Percentiles rank a stretch among this genome's conserved stretches.
phyloP scores from a whole-genome alignment of 2,888 invertebrate genomes.

The Hyposoter dolosus region DNA sequence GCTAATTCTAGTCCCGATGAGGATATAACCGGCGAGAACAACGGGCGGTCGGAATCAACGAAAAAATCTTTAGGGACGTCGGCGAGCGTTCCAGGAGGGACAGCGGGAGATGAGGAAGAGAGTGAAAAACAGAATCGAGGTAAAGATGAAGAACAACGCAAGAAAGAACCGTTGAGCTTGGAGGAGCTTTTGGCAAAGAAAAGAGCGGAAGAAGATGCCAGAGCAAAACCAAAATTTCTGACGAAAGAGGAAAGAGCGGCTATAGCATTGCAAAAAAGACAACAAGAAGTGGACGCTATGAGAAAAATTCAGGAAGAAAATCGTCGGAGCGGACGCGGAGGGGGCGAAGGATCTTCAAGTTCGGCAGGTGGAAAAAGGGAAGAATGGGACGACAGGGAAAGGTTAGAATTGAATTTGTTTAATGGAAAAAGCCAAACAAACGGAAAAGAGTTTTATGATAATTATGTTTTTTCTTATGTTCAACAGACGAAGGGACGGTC shows the following conservation, averaged over 20 bases:
- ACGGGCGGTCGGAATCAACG: conserved; percentile 82
- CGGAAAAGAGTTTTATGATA: background rate
- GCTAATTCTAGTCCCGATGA: conserved; percentile 77
- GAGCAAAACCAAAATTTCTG: conserved; percentile 98
- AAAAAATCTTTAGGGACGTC: conserved; percentile 42
- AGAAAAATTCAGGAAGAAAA: conserved; percentile 90
- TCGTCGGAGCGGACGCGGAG: conserved; percentile 76
- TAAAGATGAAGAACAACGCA: conserved; percentile 78
- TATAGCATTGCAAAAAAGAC: conserved; percentile 94
- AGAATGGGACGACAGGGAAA: conserved; percentile 84
- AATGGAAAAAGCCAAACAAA: background rate
- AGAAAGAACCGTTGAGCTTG: conserved; percentile 96
- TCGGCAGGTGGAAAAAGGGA: conserved; percentile 83
- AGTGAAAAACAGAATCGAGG: conserved; percentile 81
- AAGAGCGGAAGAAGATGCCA: conserved; percentile 96
- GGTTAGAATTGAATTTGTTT: conserved; percentile 71
- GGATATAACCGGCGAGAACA: conserved; percentile 81
- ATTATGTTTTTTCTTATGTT: background rate
- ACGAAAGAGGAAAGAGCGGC: conserved; percentile 97
- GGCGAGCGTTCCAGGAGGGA: conserved; percentile 43
- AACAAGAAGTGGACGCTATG: conserved; percentile 94
- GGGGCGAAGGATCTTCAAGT: conserved; percentile 80
- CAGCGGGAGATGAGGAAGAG: conserved; percentile 82
- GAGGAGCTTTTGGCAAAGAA: conserved; percentile 98
- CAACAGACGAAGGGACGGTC: conserved; percentile 80